Evolutionary conservation across 2,888 invertebrate genomes (phyloP), one percentile per base, ranked within the genome.

Genomic region (Zonitis immaculata): DNA sequence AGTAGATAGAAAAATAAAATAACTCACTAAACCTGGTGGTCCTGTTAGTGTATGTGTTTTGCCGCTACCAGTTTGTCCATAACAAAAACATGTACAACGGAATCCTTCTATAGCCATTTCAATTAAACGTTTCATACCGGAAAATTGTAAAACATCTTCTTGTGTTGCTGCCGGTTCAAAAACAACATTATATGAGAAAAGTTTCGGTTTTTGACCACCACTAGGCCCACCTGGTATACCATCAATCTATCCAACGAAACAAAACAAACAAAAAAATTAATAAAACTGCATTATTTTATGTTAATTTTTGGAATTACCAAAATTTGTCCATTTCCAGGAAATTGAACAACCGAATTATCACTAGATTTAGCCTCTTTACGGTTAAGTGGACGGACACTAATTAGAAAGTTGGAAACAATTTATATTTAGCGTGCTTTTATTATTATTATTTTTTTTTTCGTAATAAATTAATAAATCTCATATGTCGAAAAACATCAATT

Each of bases 1-100:
- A n/a, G n/a, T n/a, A n/a, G n/a, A n/a, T n/a, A n/a, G n/a, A 42
- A 44, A 51, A 53, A 55, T 48, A 48, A 44, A 49, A 39, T 27
- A 25, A 72, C 80, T 79, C 74, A 92, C 92, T 79, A 92, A 76
- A 64, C 88, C 87, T 0, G 93, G 92, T 9, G 91, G 91, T 58
- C 96, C 96, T 0, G 95, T 95, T 50, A 96, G 82, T 0, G 96
- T 96, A 73, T 95, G 95, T 0, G 96, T 96, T 78, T 96, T 96
- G 5, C 96, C 96, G 62, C 94, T 94, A 42, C 96, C 95, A 0
- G 96, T 96, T 78, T 96, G 96, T 1, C 96, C 96, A 76, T 96
- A 96, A 71, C 96, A 96, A 76, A 96, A 92, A 22, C 89, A 91
- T 1, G 96, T 96, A 70, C 94, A 93, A 26, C 91, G 88, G 74